Base-by-base conservation (phyloP, 2,888 invertebrate species). In the Litoditis marina region DNA sequence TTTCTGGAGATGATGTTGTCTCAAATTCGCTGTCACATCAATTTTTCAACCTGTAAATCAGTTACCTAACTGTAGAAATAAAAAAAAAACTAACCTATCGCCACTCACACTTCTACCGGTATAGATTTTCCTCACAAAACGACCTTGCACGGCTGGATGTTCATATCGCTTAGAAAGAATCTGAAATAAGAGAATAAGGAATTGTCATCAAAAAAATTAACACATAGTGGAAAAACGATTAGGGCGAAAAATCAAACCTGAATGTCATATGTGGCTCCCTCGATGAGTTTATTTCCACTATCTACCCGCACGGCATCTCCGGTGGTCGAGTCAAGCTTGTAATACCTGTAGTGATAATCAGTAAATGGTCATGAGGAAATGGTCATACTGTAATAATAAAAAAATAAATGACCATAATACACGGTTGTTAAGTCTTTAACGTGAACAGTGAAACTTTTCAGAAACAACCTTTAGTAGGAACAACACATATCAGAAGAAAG, bases 71-170 rank as follows among this genome's bases (percentile, higher is more conserved):
- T n/a, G n/a, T 7, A 60, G 22, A 22, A 34, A 57, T 19, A 2
- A 2, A 46, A 16, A 11, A 16, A 13, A 19, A 27, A 47, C 60
- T 52, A 30, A 66, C 60, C 13, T 39, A 11, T 57, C 63, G 2
- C 56, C 46, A 31, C 50, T 46, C 5, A 54, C 55, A 1, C 66
- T 60, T 49, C 66, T 66, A 11, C 66, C 73, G 25, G 70, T 69
- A 63, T 70, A 76, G 47, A 76, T 74, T 60, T 76, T 76, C 27
- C 74, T 42, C 6, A 74, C 73, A 54, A 76, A 76, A 16, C 68
- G 61, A 44, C 69, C 67, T 0, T 67, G 63, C 6, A 69, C 69
- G 30, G 60, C 52, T 2, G 73, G 67, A 61, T 76, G 67, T 42
- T 76, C 76, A 52, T 76, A 76, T 46, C 74, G 55, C 39, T 76